Conservation (phyloP, 2,113 vertebrate species). For the Entomyzon cyanotis region DNA sequence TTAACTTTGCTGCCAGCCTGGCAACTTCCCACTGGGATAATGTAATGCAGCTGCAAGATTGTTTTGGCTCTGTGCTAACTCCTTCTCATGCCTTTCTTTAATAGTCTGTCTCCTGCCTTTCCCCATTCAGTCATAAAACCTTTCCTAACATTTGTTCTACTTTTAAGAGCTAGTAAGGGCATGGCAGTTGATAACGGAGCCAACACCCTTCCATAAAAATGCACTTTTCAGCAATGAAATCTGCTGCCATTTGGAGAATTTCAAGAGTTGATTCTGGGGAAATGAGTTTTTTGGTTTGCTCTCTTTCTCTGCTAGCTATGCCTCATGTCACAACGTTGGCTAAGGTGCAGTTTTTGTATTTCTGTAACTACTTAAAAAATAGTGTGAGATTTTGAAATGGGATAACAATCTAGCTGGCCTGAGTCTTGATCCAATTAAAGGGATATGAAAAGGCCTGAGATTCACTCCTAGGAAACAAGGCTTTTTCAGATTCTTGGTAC, state of each 20-base stretch:
- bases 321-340: background rate
- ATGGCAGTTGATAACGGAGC: slow-evolving; percentile 10
- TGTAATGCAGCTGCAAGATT: slow-evolving; percentile 54
- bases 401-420: background rate
- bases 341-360: background rate
- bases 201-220: slow-evolving; percentile 34
- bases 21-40: slow-evolving; percentile 54
- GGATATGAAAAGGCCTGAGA: background rate
- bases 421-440: background rate
- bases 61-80: slow-evolving; percentile 62
- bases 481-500: background rate
- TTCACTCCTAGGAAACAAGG: background rate
- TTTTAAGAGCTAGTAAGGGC: slow-evolving; percentile 56
- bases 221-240: slow-evolving; percentile 53
- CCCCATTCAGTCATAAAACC: slow-evolving; percentile 40
- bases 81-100: slow-evolving; percentile 62
- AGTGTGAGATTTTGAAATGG: background rate
- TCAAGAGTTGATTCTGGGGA: background rate
- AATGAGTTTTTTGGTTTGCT: background rate
- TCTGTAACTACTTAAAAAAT: background rate
- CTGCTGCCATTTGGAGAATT: background rate
- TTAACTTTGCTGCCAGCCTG: slow-evolving; percentile 45
- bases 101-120: slow-evolving; percentile 47
- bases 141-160: slow-evolving; percentile 43
- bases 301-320: background rate